phyloP scores from a whole-genome alignment of 2,797 vertebrate genomes.

The Protonibea diacanthus region DNA sequence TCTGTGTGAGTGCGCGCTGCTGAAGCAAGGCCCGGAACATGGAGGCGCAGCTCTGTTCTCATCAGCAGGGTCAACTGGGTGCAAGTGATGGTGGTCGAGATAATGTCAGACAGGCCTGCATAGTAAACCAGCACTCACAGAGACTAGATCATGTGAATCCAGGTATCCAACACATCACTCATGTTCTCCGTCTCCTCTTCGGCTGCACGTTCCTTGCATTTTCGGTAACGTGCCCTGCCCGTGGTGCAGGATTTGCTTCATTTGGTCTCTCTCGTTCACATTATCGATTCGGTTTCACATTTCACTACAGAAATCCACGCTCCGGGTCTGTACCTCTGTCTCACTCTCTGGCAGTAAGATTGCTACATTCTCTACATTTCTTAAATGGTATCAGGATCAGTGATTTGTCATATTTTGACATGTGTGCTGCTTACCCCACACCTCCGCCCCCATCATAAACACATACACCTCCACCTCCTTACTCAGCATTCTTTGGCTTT shows the following conservation, averaged over 20 bases:
- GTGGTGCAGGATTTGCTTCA: constrained; percentile 48
- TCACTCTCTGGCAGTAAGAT: background rate
- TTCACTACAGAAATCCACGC: constrained; percentile 5
- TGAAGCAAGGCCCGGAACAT: constrained; percentile 50
- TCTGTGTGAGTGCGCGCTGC: constrained; percentile 22
- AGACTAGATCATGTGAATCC: background rate
- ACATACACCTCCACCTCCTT: background rate
- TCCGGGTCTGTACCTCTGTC: background rate
- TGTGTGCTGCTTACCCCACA: constrained; percentile 11
- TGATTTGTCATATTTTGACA: background rate
- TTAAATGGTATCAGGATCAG: background rate
- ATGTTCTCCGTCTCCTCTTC: background rate
- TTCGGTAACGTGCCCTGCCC: background rate
- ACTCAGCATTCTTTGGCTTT: background rate
- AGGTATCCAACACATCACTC: background rate
- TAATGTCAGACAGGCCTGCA: constrained; percentile 22
- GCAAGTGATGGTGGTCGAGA: constrained; percentile 35
- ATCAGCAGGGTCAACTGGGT: constrained; percentile 66
- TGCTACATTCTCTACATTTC: constrained; percentile 2
- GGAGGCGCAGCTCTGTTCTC: constrained; percentile 48
- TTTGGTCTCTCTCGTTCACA: background rate
- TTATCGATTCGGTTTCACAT: constrained; percentile 34
- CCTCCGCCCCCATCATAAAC: constrained; percentile 4
- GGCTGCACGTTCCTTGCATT: background rate
- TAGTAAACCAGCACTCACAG: background rate